These are phyloP conservation scores for Coregonus ussuriensis DNA, from an alignment of 2,797 vertebrate genomes.

Conservation along the genomic window DNA sequence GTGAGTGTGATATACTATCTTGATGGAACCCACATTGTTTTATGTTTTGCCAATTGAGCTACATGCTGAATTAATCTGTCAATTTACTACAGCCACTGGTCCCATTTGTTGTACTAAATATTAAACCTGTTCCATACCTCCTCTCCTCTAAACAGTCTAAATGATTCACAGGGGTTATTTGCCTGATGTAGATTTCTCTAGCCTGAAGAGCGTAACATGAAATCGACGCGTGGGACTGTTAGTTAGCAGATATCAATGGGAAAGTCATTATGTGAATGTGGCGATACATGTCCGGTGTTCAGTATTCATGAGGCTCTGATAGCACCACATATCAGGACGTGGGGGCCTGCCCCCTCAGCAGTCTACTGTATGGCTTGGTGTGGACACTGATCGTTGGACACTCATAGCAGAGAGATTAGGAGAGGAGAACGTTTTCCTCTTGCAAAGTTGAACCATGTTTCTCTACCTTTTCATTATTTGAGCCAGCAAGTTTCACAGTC, in stretches of 20 bases:
- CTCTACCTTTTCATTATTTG: background rate
- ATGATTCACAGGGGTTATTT: background rate
- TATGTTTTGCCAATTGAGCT: background rate
- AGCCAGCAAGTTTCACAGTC: too few species aligned
- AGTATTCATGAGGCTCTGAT: background rate
- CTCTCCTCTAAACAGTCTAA: background rate
- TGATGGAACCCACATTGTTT: background rate
- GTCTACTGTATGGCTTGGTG: background rate
- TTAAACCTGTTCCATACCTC: background rate
- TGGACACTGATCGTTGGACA: background rate
- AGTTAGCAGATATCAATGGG: conserved; percentile 42
- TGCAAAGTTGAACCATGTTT: too few species aligned
- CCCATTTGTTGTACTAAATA: background rate
- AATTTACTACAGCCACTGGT: background rate
- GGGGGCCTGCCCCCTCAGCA: background rate
- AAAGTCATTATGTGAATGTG: conserved; percentile 40
- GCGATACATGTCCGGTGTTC: background rate
- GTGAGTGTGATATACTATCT: background rate
- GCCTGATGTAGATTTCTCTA: conserved; percentile 4
- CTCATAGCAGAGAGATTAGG: background rate
- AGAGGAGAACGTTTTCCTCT: too few species aligned
- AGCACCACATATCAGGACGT: background rate
- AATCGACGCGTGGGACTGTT: conserved; percentile 14
- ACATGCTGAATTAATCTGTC: background rate
- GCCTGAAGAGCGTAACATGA: conserved; percentile 5